Conservation (phyloP, 2,888 invertebrate species). For the Phania funesta region DNA sequence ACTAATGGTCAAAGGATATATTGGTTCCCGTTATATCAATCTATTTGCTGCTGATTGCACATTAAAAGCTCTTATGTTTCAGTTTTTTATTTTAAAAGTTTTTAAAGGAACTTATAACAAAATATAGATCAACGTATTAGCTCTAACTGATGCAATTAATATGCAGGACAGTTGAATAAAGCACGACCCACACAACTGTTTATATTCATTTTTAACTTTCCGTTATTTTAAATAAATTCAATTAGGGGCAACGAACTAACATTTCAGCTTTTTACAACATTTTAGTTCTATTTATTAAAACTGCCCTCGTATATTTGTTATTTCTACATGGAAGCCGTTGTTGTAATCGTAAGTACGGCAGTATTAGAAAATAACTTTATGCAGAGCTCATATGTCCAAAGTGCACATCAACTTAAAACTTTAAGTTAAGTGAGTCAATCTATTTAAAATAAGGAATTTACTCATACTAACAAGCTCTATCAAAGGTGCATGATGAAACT, state of each 20-base stretch:
- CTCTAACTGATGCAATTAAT: no score
- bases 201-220: no score
- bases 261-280: background rate
- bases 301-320: background rate
- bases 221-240: no score
- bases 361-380: slow-evolving; percentile 40
- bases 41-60: no score
- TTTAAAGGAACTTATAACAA: no score
- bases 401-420: slow-evolving; percentile 57
- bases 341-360: background rate
- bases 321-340: background rate
- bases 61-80: no score
- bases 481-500: slow-evolving; percentile 30
- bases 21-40: no score
- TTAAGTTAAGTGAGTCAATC: slow-evolving; percentile 57
- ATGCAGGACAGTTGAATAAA: no score
- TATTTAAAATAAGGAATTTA: slow-evolving; percentile 53
- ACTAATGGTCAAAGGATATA: no score
- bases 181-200: no score
- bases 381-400: slow-evolving; percentile 39
- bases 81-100: no score
- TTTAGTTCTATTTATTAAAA: background rate
- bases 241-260: background rate
- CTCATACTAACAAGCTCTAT: slow-evolving; percentile 12
- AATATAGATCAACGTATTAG: no score